Evolutionary conservation across 1,140 invertebrate species (phyloP).

Genomic region (Camponotus floridanus): DNA sequence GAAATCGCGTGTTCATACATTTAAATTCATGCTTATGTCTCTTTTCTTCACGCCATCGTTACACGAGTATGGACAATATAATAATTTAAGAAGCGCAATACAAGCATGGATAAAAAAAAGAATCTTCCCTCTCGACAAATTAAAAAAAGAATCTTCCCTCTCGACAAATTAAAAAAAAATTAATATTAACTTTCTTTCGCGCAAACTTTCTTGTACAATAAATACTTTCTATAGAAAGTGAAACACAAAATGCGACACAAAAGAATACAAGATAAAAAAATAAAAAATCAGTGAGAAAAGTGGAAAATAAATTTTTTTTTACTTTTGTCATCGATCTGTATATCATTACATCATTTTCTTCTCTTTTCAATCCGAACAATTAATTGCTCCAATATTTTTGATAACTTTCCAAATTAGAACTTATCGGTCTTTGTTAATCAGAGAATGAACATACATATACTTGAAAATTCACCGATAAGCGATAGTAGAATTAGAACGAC

Average conservation of each 20-base stretch:
- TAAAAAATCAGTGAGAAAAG: no score
- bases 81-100: conserved; percentile 29
- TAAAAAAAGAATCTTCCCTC: background rate
- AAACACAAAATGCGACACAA: background rate
- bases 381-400: background rate
- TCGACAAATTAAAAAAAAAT: no score
- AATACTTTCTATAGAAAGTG: background rate
- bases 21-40: background rate
- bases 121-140: background rate
- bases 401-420: background rate
- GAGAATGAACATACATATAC: background rate
- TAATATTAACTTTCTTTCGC: background rate
- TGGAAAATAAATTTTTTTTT: background rate
- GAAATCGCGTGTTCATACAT: background rate
- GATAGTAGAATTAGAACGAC: conserved; percentile 10
- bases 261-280: background rate
- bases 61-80: background rate
- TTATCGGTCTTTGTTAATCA: conserved; percentile 9
- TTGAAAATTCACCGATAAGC: conserved; percentile 37
- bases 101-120: background rate
- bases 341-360: background rate
- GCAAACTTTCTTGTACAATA: background rate
- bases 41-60: background rate
- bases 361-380: background rate
- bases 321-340: background rate